phyloP scores from a whole-genome alignment of 2,797 vertebrate genomes.

The Dermochelys coriacea region DNA sequence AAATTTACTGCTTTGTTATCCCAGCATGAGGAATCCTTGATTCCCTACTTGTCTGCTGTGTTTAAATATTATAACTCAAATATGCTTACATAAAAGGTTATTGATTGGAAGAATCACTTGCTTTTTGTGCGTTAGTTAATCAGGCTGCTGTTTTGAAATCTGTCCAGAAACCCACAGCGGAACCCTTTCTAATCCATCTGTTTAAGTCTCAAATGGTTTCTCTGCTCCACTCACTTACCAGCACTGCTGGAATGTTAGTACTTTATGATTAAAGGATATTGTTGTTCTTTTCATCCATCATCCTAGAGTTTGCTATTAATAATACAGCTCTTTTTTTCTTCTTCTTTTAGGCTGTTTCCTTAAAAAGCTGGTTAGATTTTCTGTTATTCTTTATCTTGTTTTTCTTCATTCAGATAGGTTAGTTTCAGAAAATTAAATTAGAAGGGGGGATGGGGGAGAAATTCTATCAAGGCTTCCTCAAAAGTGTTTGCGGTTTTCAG shows the following conservation, averaged over 20 bases:
- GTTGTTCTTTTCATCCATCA: slow-evolving; percentile 80
- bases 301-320: slow-evolving; percentile 76
- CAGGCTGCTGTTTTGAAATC: slow-evolving; percentile 79
- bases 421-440: slow-evolving; percentile 57
- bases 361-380: slow-evolving; percentile 63
- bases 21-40: slow-evolving; percentile 54
- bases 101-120: slow-evolving; percentile 76
- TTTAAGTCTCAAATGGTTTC: slow-evolving; percentile 80
- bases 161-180: slow-evolving; percentile 76
- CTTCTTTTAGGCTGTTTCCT: not conserved
- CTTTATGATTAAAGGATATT: slow-evolving; percentile 79
- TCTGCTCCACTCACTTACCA: slow-evolving; percentile 71
- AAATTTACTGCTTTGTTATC: slow-evolving; percentile 63
- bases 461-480: slow-evolving; percentile 21
- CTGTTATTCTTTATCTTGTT: slow-evolving; percentile 35
- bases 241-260: slow-evolving; percentile 77
- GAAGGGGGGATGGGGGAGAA: not conserved
- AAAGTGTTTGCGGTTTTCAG: slow-evolving; percentile 23
- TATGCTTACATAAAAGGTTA: slow-evolving; percentile 76
- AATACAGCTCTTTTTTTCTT: slow-evolving; percentile 41
- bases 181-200: slow-evolving; percentile 79
- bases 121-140: slow-evolving; percentile 81
- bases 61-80: slow-evolving; percentile 77
- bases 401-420: slow-evolving; percentile 39
- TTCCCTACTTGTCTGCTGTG: slow-evolving; percentile 62